Base-by-base conservation (phyloP, 2,888 invertebrate species). In the Camponotus fellah region DNA sequence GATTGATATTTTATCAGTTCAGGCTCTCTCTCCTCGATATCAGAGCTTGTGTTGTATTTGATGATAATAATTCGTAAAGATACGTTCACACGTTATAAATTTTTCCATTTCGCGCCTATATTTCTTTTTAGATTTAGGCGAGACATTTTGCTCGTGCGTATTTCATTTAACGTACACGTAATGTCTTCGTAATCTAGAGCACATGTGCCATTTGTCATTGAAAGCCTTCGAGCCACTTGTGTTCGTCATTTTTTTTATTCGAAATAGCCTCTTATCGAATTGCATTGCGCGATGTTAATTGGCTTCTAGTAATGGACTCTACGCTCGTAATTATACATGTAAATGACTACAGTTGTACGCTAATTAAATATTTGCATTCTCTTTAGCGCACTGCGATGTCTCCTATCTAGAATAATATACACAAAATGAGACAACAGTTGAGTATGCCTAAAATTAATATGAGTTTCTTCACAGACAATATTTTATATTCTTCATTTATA, bases 351-450 rank as follows among this genome's bases (percentile, higher is more conserved):
- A 77, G 71, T 40, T 34, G 17, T 32, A 9, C 43, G 32, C 72
- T 77, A 77, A 77, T 77, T 68, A 77, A 77, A 77, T 71, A 72
- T 80, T 79, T 80, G 46, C 60, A 26, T 72, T 37, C 17, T 34
- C 34, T 37, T 69, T 34, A 37, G 40, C 56, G 26, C 12, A 26
- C 34, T 43, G 60, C 34, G 58, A 79, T 17, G 60, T 72, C 8
- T 46, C 43, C 2, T 60, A 21, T 71, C 71, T 53, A 17, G 17
- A 9, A 68, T 12, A 66, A 49, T 66, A 49, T 66, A 26, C n/a
- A 68, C 17, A 53, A 53, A 40, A 43, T 58, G 14, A 43, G 53
- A 43, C 17, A 26, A 6, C 14, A 40, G 43, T 58, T 26, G n/a
- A 69, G n/a, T 43, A 21, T 40, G 32, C 10, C 8, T 60, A 46